phyloP scores from a whole-genome alignment of 2,797 vertebrate species.

The Varecia variegata region DNA sequence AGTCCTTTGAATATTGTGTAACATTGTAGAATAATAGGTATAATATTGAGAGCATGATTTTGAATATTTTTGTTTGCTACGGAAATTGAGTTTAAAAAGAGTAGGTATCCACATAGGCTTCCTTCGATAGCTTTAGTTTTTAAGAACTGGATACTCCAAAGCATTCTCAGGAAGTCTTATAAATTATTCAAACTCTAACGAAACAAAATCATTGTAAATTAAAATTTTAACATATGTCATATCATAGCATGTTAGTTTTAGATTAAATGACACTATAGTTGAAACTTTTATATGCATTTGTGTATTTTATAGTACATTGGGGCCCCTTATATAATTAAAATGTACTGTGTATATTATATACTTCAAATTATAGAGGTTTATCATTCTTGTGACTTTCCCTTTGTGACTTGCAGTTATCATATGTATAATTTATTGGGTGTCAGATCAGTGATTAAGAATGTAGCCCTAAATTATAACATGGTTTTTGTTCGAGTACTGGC shows the following conservation, averaged over 20 bases:
- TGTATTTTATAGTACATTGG: not conserved
- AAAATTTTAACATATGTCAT: conserved; percentile 19
- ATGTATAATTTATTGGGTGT: conserved; percentile 6
- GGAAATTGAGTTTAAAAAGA: conserved; percentile 37
- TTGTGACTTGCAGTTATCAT: not conserved
- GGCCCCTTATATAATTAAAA: not conserved
- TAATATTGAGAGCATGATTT: not conserved
- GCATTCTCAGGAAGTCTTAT: conserved; percentile 24
- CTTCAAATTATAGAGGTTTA: conserved; percentile 20
- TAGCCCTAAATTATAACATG: not conserved
- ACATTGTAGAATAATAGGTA: not conserved
- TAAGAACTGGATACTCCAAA: conserved; percentile 28
- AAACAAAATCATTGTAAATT: conserved; percentile 32
- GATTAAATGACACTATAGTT: conserved; percentile 33
- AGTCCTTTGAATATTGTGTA: not conserved
- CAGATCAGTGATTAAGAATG: not conserved
- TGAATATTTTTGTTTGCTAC: conserved; percentile 17
- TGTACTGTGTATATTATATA: not conserved
- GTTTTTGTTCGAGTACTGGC: not conserved
- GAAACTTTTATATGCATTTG: not conserved
- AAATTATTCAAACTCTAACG: conserved; percentile 46
- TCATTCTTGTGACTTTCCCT: conserved; percentile 23
- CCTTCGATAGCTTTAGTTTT: conserved; percentile 42
- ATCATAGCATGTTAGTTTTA: conserved; percentile 43
- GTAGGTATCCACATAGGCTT: not conserved